Conservation (phyloP, 1,140 invertebrate genomes). For the Drosophila repleta region DNA sequence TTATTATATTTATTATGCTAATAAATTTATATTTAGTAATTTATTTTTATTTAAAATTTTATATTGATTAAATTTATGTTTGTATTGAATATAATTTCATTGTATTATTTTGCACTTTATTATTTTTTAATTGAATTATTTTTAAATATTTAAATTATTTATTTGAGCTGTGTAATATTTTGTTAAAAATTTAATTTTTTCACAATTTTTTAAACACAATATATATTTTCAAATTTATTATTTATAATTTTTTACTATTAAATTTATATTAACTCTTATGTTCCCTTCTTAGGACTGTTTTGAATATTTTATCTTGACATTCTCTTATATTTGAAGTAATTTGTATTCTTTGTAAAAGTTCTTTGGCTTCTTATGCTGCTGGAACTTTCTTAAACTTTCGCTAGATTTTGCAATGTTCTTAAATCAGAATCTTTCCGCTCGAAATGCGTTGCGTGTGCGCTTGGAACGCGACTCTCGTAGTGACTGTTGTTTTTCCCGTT, state of each 20-base stretch:
- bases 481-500: slow-evolving; percentile 64
- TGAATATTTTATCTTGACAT: no score
- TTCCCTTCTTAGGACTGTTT: no score
- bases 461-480: slow-evolving; percentile 62
- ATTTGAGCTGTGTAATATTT: no score
- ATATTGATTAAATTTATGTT: no score
- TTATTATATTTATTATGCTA: not conserved
- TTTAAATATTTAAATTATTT: no score
- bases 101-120: not conserved
- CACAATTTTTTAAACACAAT: no score
- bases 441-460: slow-evolving; percentile 59
- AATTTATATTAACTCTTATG: not conserved
- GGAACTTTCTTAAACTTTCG: slow-evolving; percentile 18
- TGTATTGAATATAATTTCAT: not conserved
- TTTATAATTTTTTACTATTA: not conserved
- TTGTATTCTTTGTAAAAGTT: no score
- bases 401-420: not conserved
- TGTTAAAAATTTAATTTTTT: no score
- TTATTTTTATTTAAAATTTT: no score
- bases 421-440: slow-evolving; percentile 37
- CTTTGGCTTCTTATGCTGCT: no score
- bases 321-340: no score
- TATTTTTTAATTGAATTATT: not conserved
- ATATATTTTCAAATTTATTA: no score
- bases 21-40: not conserved